phyloP scores from a whole-genome alignment of 2,888 invertebrate genomes.

The Ptychoptera albimana region DNA sequence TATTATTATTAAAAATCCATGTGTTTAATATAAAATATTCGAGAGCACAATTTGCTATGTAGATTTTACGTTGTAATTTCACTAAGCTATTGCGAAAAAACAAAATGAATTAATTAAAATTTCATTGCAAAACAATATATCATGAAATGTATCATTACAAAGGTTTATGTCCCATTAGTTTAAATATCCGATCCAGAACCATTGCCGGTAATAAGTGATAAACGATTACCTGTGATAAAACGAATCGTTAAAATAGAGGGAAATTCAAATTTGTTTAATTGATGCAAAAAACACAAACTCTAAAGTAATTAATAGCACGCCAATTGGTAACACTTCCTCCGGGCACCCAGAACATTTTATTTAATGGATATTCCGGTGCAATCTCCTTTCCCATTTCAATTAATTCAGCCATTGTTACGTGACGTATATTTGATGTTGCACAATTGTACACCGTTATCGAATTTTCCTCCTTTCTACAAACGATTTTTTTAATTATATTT shows the following conservation, averaged over 20 bases:
- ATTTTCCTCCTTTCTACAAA: slow-evolving; percentile 4
- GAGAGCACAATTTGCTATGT: slow-evolving; percentile 53
- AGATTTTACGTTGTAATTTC: slow-evolving; percentile 66
- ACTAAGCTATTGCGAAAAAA: slow-evolving; percentile 46
- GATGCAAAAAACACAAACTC: slow-evolving; percentile 31
- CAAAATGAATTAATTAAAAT: background rate
- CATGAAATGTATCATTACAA: slow-evolving; percentile 35
- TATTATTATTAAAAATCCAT: slow-evolving; percentile 59
- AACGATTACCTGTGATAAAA: slow-evolving; percentile 36
- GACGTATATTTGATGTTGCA: slow-evolving; percentile 52
- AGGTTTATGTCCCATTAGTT: slow-evolving; percentile 49
- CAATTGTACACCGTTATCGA: slow-evolving; percentile 60
- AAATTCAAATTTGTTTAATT: background rate
- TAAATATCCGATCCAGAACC: slow-evolving; percentile 49
- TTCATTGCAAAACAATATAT: background rate
- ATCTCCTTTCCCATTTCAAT: slow-evolving; percentile 36
- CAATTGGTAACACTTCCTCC: slow-evolving; percentile 40
- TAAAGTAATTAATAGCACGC: slow-evolving; percentile 45
- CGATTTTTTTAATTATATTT: background rate
- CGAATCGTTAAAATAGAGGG: background rate
- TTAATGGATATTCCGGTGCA: slow-evolving; percentile 43
- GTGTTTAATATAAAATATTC: slow-evolving; percentile 57
- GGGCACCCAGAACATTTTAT: slow-evolving; percentile 52
- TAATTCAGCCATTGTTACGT: slow-evolving; percentile 48
- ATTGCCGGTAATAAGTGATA: slow-evolving; percentile 69